A percentile compares a stretch with the other conserved stretches of the same genome.
These are phyloP conservation scores for Hypena proboscidalis DNA, from an alignment of 2,888 invertebrate species.

Conservation along the genomic window DNA sequence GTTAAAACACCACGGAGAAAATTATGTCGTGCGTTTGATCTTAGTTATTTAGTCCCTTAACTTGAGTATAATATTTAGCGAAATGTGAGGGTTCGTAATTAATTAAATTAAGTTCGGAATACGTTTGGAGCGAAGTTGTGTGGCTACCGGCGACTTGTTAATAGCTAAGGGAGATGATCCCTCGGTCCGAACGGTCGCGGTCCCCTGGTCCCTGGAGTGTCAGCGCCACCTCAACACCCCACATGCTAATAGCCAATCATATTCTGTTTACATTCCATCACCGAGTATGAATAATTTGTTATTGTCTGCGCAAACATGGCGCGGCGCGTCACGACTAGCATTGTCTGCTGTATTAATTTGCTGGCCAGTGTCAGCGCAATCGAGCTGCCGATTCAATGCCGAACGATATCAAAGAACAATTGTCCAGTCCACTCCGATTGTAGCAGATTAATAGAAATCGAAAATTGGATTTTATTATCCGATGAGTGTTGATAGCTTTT, in stretches of 20 bases:
- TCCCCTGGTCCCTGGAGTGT: slow-evolving; percentile 62
- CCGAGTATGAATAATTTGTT: slow-evolving; percentile 84
- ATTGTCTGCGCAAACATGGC: slow-evolving; percentile 80
- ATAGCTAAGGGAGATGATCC: slow-evolving; percentile 78
- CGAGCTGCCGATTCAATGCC: slow-evolving; percentile 60
- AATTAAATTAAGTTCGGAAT: slow-evolving; percentile 83
- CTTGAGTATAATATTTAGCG: slow-evolving; percentile 75
- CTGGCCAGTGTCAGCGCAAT: slow-evolving; percentile 64
- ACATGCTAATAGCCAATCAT: slow-evolving; percentile 84
- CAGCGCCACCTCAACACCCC: slow-evolving; percentile 60
- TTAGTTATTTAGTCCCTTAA: slow-evolving; percentile 61
- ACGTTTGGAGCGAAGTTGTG: slow-evolving; percentile 78
- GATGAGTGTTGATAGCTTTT: slow-evolving; percentile 47
- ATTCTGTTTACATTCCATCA: slow-evolving; percentile 85
- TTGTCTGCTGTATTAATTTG: slow-evolving; percentile 81
- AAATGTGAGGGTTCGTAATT: slow-evolving; percentile 77
- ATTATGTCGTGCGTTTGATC: slow-evolving; percentile 69
- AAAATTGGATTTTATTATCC: slow-evolving; percentile 72
- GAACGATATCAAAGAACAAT: slow-evolving; percentile 72
- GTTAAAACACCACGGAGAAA: slow-evolving; percentile 55
- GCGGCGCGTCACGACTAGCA: slow-evolving; percentile 68
- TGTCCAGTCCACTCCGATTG: slow-evolving; percentile 53
- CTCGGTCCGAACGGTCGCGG: slow-evolving; percentile 46
- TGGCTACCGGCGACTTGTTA: slow-evolving; percentile 76
- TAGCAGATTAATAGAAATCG: slow-evolving; percentile 70